phyloP scores from a whole-genome alignment of 2,797 vertebrate species.

The Remorina albescens region DNA sequence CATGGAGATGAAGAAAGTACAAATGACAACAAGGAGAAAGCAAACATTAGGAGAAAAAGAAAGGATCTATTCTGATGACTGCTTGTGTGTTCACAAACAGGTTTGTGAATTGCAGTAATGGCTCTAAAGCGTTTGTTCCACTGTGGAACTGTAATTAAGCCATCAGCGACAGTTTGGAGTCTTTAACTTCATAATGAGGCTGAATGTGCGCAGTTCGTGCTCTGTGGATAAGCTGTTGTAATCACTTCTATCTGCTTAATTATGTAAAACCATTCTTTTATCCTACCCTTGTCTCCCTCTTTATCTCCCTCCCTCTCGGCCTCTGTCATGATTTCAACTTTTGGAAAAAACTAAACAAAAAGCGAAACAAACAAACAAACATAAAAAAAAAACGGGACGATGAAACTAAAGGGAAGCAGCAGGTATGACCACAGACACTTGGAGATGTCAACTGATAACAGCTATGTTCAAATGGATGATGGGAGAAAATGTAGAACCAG shows the following conservation, averaged over 20 bases:
- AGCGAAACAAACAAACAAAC: too few relatives aligned
- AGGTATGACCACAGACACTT: slow-evolving; percentile 16
- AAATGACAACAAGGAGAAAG: slow-evolving; percentile 11
- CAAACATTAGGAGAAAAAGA: slow-evolving; percentile 27
- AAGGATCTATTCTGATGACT: slow-evolving; percentile 43
- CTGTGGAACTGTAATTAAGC: slow-evolving; percentile 84
- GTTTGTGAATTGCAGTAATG: slow-evolving; percentile 71
- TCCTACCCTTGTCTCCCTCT: slow-evolving; percentile 72
- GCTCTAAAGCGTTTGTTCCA: slow-evolving; percentile 79
- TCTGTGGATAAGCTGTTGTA: slow-evolving; percentile 84
- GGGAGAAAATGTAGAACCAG: slow-evolving; percentile 48
- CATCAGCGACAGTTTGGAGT: slow-evolving; percentile 85
- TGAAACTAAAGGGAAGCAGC: slow-evolving; percentile 4
- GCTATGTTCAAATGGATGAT: slow-evolving; percentile 49
- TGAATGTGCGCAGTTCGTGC: slow-evolving; percentile 81
- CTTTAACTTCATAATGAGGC: slow-evolving; percentile 87
- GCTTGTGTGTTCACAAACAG: slow-evolving; percentile 63
- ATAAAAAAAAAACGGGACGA: too few relatives aligned
- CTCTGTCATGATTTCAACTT: slow-evolving; percentile 54
- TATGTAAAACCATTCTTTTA: slow-evolving; percentile 87
- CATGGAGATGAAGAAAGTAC: neutral
- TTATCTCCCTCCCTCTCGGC: slow-evolving; percentile 51
- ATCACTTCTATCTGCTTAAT: slow-evolving; percentile 88
- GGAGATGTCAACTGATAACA: slow-evolving; percentile 54
- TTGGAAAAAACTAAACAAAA: slow-evolving; percentile 38